Evolutionary conservation across 2,113 vertebrate species (phyloP).

Genomic region (Sardina pilchardus): DNA sequence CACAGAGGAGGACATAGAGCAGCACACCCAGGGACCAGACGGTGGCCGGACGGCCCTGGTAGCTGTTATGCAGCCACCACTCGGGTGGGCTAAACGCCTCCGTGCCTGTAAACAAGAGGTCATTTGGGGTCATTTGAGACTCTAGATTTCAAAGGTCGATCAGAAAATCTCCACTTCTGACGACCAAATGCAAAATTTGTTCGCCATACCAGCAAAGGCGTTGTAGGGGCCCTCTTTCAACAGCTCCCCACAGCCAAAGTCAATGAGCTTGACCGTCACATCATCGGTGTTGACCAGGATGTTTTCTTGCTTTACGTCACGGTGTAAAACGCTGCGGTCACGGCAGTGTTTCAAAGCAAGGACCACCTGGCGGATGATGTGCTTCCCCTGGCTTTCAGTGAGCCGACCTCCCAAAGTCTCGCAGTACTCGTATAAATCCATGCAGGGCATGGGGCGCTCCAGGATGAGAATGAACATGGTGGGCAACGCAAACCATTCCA

Average conservation of each 20-base stretch:
- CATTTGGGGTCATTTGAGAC: neutral
- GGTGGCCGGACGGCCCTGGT: neutral
- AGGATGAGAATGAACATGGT: conserved; percentile 53
- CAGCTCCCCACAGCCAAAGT: conserved; percentile 65
- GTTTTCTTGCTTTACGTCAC: conserved; percentile 70
- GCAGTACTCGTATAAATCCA: conserved; percentile 55
- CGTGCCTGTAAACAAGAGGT: neutral
- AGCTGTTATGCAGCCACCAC: neutral
- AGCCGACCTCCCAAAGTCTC: neutral
- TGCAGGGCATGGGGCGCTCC: conserved; percentile 54
- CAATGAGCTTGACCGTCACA: conserved; percentile 58
- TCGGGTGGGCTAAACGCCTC: neutral
- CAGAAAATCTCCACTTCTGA: neutral
- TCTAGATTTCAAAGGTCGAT: too few species aligned
- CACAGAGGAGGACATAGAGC: neutral
- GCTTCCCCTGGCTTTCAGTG: conserved; percentile 38
- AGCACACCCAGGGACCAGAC: neutral
- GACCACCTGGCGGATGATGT: conserved; percentile 58
- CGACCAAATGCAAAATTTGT: neutral
- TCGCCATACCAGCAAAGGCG: neutral
- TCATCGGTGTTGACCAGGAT: conserved; percentile 67
- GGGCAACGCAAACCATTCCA: conserved; percentile 59
- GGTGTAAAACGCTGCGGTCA: conserved; percentile 56
- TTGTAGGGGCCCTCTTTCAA: neutral
- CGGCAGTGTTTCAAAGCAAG: conserved; percentile 54